Conservation (phyloP, 2,797 vertebrate genomes). For the Hybognathus amarus region DNA sequence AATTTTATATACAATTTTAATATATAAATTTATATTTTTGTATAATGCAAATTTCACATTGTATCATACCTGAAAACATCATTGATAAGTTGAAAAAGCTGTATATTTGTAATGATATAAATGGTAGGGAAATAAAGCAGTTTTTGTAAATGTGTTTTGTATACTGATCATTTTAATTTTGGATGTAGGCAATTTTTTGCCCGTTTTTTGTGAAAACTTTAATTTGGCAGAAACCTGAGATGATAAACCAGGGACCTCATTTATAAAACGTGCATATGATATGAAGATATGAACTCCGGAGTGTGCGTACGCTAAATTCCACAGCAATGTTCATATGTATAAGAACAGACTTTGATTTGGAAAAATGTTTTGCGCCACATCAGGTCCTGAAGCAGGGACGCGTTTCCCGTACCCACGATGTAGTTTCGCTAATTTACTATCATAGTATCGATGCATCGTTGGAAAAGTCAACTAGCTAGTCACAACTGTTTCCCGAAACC, state of each 20-base stretch:
- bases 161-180: not conserved
- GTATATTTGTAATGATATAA: conserved; percentile 23
- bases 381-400: too few relatives aligned
- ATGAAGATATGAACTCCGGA: too few relatives aligned
- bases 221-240: not conserved
- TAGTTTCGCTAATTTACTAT: too few relatives aligned
- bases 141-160: conserved; percentile 33
- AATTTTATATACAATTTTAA: not conserved
- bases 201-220: not conserved
- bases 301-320: not conserved
- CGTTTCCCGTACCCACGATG: too few relatives aligned
- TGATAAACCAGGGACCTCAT: not conserved
- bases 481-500: too few relatives aligned
- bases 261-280: not conserved
- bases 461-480: too few relatives aligned
- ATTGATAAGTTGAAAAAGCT: conserved; percentile 16
- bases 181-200: not conserved
- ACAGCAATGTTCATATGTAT: not conserved
- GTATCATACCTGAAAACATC: conserved; percentile 17
- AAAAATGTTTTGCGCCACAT: not conserved
- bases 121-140: not conserved
- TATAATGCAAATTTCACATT: conserved; percentile 21
- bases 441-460: too few relatives aligned
- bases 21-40: conserved; percentile 15
- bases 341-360: not conserved